These are phyloP conservation scores for Watersipora subatra DNA, from an alignment of 1,140 invertebrate genomes.

Conservation along the genomic window DNA sequence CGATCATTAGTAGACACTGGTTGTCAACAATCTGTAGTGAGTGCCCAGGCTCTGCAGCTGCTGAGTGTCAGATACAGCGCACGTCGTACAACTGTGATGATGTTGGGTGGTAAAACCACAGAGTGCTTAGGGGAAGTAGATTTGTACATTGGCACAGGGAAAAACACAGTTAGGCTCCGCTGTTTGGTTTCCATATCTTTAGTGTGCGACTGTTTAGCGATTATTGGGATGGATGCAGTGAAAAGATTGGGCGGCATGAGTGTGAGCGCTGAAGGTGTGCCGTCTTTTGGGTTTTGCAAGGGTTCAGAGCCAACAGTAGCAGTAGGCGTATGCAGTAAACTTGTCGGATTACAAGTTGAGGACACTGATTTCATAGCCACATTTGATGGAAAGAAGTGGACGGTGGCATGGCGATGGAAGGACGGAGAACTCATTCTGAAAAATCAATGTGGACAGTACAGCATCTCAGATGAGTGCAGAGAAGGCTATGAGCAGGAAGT, in stretches of 20 bases:
- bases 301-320: not conserved
- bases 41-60: not conserved
- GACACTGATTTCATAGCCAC: not conserved
- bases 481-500: not conserved
- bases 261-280: not conserved
- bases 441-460: not conserved
- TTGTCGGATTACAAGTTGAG: not conserved
- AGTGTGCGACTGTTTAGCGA: not conserved
- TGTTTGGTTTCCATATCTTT: not conserved
- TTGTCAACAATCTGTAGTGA: not conserved
- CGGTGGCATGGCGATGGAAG: not conserved
- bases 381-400: not conserved
- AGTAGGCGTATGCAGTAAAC: not conserved
- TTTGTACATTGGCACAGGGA: not conserved
- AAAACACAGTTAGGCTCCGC: not conserved
- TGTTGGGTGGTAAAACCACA: constrained; percentile 2
- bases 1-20: not conserved
- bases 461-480: not conserved
- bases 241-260: not conserved
- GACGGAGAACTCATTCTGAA: not conserved
- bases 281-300: not conserved
- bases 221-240: constrained; percentile 3
- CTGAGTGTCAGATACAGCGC: not conserved
- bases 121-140: not conserved
- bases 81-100: not conserved